Evolutionary conservation across 2,113 vertebrate species (phyloP).

Genomic region (Rhinolophus sinicus): DNA sequence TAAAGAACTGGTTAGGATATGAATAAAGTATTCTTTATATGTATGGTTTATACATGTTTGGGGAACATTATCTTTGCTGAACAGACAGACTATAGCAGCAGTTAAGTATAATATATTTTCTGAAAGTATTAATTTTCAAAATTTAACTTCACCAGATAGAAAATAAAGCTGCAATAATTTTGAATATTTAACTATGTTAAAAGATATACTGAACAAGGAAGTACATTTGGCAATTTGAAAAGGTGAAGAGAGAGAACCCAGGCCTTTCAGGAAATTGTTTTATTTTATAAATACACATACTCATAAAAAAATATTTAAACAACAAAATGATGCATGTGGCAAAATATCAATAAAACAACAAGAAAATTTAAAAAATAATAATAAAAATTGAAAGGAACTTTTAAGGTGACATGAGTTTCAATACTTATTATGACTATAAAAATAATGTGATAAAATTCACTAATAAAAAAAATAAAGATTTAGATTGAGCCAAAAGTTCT

Average conservation of each 20-base stretch:
- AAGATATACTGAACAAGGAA: background rate
- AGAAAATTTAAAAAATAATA: background rate
- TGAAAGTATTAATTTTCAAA: background rate
- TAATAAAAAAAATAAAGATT: background rate
- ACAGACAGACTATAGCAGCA: background rate
- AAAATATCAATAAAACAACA: background rate
- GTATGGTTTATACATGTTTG: background rate
- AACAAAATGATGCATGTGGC: background rate
- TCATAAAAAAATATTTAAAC: background rate
- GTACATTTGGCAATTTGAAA: background rate
- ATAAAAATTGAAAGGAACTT: background rate
- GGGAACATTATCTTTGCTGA: background rate
- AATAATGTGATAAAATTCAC: background rate
- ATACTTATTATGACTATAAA: background rate
- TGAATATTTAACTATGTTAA: background rate
- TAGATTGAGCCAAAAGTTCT: background rate
- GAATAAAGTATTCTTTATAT: background rate
- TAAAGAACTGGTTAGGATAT: background rate
- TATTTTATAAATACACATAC: background rate
- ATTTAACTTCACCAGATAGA: background rate
- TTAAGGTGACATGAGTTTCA: background rate
- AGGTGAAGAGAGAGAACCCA: background rate
- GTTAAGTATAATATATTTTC: background rate
- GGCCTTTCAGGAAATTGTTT: background rate
- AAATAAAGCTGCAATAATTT: background rate